A percentile compares a stretch with the other conserved stretches of the same genome.
phyloP scores from a whole-genome alignment of 2,113 vertebrate species.

The Otus sunia region DNA sequence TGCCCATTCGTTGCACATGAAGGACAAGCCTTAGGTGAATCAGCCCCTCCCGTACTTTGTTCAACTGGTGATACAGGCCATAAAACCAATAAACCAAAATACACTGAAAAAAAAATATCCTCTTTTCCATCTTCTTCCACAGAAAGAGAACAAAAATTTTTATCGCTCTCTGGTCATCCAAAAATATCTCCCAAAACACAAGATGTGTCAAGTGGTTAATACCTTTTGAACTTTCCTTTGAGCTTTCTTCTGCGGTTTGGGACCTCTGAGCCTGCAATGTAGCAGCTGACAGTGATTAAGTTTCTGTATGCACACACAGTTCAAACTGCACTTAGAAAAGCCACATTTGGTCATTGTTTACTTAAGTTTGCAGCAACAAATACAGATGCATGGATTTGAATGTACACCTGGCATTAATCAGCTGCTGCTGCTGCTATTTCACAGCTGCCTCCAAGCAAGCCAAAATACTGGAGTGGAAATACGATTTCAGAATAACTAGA shows the following conservation, averaged over 20 bases:
- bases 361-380: constrained; percentile 63
- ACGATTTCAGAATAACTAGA: not conserved
- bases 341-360: constrained; percentile 68
- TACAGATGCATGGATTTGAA: constrained; percentile 51
- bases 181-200: constrained; percentile 21
- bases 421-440: constrained; percentile 59
- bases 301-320: constrained; percentile 9
- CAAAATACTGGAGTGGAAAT: constrained; percentile 32
- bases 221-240: constrained; percentile 55
- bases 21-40: not conserved
- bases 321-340: constrained; percentile 54
- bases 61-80: not conserved
- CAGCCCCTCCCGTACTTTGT: not conserved
- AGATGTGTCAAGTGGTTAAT: constrained; percentile 6
- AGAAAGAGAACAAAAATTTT: not conserved
- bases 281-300: constrained; percentile 52
- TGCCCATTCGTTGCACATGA: not conserved
- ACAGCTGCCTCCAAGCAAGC: constrained; percentile 56
- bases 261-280: not conserved
- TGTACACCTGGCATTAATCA: constrained; percentile 70
- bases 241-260: not conserved
- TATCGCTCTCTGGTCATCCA: not conserved
- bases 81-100: not conserved
- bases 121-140: not conserved
- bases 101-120: not conserved